Evolutionary conservation across 2,113 vertebrate species (phyloP), one percentile per base, ranked within the genome.

Genomic region (Chitala chitala): DNA sequence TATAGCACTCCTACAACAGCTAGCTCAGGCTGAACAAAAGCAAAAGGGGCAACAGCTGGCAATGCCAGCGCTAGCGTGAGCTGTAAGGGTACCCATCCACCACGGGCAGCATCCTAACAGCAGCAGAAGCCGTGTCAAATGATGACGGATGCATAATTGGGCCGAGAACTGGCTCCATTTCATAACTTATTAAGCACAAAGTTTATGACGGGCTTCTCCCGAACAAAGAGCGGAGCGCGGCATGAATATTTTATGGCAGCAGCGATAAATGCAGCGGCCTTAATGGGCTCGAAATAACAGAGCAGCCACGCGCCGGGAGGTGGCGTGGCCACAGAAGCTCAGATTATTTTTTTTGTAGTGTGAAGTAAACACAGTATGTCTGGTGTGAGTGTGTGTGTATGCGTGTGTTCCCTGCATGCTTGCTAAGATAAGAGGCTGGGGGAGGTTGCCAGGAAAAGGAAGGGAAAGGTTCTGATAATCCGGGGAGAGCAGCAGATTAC

Each of bases 161-260:
- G 55, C 38, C 22, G 33, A 24, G 40, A 61, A 36, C 33, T 1
- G 36, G 38, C 33, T 13, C 69, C 33, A 20, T 33, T 48, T 72
- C 40, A 63, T 73, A 46, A 29, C 26, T 63, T 61, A 73, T 73
- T 73, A 73, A 73, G 26, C 20, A 3, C 8, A n/a, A 38, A 61
- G 40, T 72, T 61, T 33, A 72, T 5, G 3, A 17, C 22, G 13
- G 54, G n/a, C 7, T 58, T 72, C 40, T 48, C 56, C 58, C 15
- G 40, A 26, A 38, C 71, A 36, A 44, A 31, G 29, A 50, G 38
- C 44, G 2, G 17, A 8, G 20, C 15, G 29, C 9, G 13, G 42
- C 58, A 73, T 63, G 44, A 63, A 48, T 50, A 9, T 17, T 24
- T 63, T 46, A 59, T 10, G 51, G 10, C 0, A 5, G 54, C 24